Conservation (phyloP, 2,113 vertebrate species). For the Phyllostomus discolor region DNA sequence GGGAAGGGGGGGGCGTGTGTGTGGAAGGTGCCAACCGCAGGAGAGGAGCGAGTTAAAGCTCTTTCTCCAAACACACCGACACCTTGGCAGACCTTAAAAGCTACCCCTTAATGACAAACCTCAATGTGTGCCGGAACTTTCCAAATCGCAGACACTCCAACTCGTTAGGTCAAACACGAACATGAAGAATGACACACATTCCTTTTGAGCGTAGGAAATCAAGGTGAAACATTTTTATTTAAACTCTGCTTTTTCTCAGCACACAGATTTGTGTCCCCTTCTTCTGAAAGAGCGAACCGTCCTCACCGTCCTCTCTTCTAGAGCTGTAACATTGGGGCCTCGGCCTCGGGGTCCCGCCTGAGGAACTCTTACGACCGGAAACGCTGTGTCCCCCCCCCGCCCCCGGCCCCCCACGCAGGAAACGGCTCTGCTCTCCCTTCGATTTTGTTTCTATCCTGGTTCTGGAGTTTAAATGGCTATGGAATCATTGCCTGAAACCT, state of each 20-base stretch:
- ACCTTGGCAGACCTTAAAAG: not conserved
- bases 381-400: no score
- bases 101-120: not conserved
- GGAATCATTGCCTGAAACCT: not conserved
- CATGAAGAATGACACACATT: not conserved
- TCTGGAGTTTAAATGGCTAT: not conserved
- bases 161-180: not conserved
- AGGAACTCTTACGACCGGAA: not conserved
- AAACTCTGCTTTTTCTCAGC: not conserved
- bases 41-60: not conserved
- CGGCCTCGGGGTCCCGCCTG: not conserved
- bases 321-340: no score
- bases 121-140: not conserved
- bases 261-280: not conserved
- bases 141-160: not conserved
- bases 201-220: not conserved
- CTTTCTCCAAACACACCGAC: not conserved
- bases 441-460: not conserved
- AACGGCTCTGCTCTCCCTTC: not conserved
- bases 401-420: not conserved
- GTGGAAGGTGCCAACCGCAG: fast-evolving
- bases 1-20: not conserved
- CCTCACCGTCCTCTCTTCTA: not conserved
- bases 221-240: not conserved
- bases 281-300: no score